Evolutionary conservation across 2,888 invertebrate species (phyloP), one percentile per base, ranked within the genome.

Genomic region (Uropetala carovei): DNA sequence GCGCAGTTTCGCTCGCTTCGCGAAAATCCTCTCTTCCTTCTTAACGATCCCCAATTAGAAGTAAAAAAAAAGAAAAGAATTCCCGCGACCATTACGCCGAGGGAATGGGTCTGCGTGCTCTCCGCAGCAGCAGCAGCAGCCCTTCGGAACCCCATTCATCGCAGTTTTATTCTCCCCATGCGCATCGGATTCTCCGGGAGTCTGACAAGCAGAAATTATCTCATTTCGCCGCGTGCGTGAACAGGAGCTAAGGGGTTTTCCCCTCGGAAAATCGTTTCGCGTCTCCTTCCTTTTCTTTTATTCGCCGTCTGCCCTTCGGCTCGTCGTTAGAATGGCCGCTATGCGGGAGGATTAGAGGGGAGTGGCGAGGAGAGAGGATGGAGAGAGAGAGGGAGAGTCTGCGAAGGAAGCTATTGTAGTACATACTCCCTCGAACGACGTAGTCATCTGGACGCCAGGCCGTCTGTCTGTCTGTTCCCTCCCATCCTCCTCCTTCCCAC

Each of bases 181-280:
- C 43, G 43, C 43, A 5, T 43, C 43, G 43, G 43, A 43, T 27
- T 75, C 75, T 75, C 11, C 22, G 27, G 68, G 68, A 68, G 64
- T 68, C 68, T 68, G 68, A 68, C 75, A 75, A 75, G 75, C 75
- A 75, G 75, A 75, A 75, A 75, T 75, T 75, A 75, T 75, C 75
- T 27, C 68, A 68, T 68, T 68, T 68, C 11, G 68, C 68, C 68
- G 68, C 75, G 75, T 75, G 75, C 75, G 27, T 68, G 68, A 68
- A 68, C 68, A 22, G 68, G 68, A 68, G 68, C 75, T 27, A 75
- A 18, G 13, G 75, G 75, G 22, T 75, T 22, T 75, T 27, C 75
- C 27, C 75, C 75, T 75, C 75, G 22, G 75, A 75, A 75, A 75
- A 75, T 75, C 75, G 43, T 43, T 43, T 43, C 43, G 43, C 43